Conservation (phyloP, 2,888 invertebrate genomes). For the Laothoe populi region DNA sequence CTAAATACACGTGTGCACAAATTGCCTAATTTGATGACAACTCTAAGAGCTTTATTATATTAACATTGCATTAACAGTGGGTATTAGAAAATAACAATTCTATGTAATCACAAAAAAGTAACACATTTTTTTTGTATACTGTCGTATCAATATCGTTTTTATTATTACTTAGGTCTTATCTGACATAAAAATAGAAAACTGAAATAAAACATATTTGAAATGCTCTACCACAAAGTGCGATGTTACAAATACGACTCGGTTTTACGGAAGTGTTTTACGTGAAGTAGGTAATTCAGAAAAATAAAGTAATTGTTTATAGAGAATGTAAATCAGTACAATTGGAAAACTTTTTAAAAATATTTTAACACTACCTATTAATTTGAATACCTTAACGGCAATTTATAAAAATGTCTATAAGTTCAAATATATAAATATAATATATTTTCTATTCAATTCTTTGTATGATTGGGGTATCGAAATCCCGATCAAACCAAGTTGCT, state of each 20-base stretch:
- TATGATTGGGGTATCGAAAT: constrained; percentile 70
- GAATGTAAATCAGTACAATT: too few relatives aligned
- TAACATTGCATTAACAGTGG: not conserved
- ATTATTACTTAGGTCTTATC: too few relatives aligned
- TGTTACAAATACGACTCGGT: too few relatives aligned
- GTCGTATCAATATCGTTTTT: too few relatives aligned
- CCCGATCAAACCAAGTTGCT: constrained; percentile 76
- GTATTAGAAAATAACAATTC: not conserved
- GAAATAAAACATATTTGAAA: not conserved
- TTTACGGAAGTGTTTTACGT: not conserved
- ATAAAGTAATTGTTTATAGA: not conserved
- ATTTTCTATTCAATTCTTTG: constrained; percentile 56
- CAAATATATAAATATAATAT: constrained; percentile 30
- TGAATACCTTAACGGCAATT: too few relatives aligned
- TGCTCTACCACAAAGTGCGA: not conserved
- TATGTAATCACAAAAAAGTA: too few relatives aligned
- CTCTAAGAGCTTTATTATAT: not conserved
- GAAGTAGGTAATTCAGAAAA: too few relatives aligned
- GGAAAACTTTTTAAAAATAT: too few relatives aligned
- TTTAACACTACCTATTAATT: too few relatives aligned
- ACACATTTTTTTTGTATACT: too few relatives aligned
- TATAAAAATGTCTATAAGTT: not conserved
- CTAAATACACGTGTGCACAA: constrained; percentile 40
- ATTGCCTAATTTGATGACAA: not conserved
- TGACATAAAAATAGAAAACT: too few relatives aligned